These are phyloP conservation scores for Sapajus apella DNA, from an alignment of 2,113 vertebrate genomes.

Conservation along the genomic window DNA sequence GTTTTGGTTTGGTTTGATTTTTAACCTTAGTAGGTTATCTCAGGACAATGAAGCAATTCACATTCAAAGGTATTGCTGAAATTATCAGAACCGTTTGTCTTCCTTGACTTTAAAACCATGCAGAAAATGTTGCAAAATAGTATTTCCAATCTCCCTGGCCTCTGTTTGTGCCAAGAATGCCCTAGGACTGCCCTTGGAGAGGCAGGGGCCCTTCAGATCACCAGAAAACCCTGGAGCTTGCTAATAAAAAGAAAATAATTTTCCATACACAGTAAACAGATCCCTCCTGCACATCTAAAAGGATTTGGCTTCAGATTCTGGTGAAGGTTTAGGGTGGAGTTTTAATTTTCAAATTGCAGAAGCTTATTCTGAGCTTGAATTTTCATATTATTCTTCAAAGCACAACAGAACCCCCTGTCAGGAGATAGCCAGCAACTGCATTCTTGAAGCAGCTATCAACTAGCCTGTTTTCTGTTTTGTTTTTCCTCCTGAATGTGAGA, in stretches of 20 bases:
- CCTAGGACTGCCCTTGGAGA: neutral
- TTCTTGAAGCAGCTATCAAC: neutral
- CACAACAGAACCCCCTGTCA: constrained; percentile 41
- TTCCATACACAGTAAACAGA: constrained; percentile 55
- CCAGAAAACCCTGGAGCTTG: constrained; percentile 16
- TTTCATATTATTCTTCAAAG: constrained; percentile 49
- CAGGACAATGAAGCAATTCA: neutral
- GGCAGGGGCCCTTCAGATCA: neutral
- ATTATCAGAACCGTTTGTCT: constrained; percentile 27
- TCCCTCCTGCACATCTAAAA: neutral
- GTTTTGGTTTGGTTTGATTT: neutral
- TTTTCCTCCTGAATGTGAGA: neutral
- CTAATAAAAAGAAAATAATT: constrained; percentile 59
- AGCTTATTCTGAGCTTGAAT: constrained; percentile 18
- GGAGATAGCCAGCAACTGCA: neutral
- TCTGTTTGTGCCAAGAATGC: constrained; percentile 17
- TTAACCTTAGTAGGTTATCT: neutral
- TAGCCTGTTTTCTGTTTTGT: neutral
- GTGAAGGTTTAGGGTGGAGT: neutral
- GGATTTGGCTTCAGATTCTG: neutral
- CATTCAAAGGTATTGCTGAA: constrained; percentile 8
- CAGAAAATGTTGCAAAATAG: constrained; percentile 54
- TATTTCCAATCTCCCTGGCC: constrained; percentile 33
- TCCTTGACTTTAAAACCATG: constrained; percentile 30
- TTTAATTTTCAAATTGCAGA: constrained; percentile 28